A percentile compares a stretch with the other conserved stretches of the same genome.
These are phyloP conservation scores for Stegostoma tigrinum DNA, from an alignment of 2,113 vertebrate species.

Conservation along the genomic window DNA sequence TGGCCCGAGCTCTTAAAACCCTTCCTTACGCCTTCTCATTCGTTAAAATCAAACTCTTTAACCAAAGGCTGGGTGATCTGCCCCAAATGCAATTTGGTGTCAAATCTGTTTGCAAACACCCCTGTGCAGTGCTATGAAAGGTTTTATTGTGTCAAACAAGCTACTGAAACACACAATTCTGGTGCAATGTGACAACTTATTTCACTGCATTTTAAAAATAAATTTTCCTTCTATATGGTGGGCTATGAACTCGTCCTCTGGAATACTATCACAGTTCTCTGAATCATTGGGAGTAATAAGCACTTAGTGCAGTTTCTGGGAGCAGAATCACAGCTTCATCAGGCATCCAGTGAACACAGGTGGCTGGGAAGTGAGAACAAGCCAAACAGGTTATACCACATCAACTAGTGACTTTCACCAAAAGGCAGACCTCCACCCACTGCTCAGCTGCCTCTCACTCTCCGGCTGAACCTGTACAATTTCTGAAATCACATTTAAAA, in stretches of 20 bases:
- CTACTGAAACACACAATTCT: background rate
- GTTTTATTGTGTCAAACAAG: background rate
- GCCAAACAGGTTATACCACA: background rate
- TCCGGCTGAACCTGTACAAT: background rate
- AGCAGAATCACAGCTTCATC: background rate
- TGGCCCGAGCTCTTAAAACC: background rate
- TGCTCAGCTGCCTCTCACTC: background rate
- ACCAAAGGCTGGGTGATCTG: background rate
- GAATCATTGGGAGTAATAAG: too few relatives aligned
- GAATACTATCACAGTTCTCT: background rate
- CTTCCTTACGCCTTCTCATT: background rate
- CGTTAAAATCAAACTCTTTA: background rate
- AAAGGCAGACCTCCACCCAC: background rate
- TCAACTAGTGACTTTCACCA: background rate
- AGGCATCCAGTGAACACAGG: background rate
- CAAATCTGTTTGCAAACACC: background rate
- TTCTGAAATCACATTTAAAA: background rate
- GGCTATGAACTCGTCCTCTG: background rate
- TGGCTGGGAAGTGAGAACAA: background rate
- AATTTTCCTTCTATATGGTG: background rate
- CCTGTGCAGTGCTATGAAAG: background rate
- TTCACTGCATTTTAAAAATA: background rate
- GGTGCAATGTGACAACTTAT: background rate
- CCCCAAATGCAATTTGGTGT: background rate
- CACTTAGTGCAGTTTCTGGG: background rate